These are phyloP conservation scores for Akabosia matsudoensis DNA, from an alignment of 1,140 invertebrate genomes.

Conservation along the genomic window DNA sequence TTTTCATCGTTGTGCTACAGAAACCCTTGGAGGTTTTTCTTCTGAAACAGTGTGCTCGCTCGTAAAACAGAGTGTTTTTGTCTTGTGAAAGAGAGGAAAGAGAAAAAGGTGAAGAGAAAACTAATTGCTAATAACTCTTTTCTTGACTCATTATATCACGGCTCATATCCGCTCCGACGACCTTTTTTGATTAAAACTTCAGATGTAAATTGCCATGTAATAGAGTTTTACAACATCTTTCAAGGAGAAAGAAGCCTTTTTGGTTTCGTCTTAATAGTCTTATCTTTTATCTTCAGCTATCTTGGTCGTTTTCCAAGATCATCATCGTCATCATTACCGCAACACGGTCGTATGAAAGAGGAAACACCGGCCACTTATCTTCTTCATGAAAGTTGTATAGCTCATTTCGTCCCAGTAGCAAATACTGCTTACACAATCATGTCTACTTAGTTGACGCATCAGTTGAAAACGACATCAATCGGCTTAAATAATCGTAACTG, in stretches of 20 bases:
- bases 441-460: no score
- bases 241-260: background rate
- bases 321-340: constrained; percentile 7
- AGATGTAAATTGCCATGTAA: no score
- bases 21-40: no score
- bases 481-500: no score
- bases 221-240: background rate
- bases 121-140: constrained; percentile 25
- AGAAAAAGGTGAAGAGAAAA: constrained; percentile 4
- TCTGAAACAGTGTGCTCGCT: no score
- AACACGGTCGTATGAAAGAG: background rate
- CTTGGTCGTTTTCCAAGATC: background rate
- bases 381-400: constrained; percentile 8
- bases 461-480: no score
- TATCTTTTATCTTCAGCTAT: constrained; percentile 12
- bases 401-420: no score
- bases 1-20: background rate
- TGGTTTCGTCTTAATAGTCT: background rate
- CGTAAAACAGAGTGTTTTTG: background rate
- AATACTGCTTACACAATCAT: no score
- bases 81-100: background rate
- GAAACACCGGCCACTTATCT: constrained; percentile 13
- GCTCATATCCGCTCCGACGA: constrained; percentile 14
- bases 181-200: constrained; percentile 25
- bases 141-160: constrained; percentile 25